A percentile compares a stretch with the other conserved stretches of the same genome.
phyloP scores from a whole-genome alignment of 2,888 invertebrate species.

The Aricia artaxerxes region DNA sequence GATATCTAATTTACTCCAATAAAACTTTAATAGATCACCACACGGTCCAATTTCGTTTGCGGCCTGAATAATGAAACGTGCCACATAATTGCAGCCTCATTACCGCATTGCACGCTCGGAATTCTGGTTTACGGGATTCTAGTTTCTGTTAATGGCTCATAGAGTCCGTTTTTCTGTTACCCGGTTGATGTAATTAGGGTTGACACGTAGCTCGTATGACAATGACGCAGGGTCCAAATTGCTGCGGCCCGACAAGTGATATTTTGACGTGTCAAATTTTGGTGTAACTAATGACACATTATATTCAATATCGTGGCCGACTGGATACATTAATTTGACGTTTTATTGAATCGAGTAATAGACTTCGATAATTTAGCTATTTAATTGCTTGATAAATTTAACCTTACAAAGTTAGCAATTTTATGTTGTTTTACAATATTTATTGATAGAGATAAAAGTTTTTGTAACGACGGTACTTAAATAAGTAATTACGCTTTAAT shows the following conservation, averaged over 20 bases:
- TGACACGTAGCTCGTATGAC: constrained; percentile 19
- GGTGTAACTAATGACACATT: constrained; percentile 39
- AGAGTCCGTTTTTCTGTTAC: not conserved
- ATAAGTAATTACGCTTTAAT: not conserved
- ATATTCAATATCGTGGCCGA: constrained; percentile 52
- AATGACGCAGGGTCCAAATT: constrained; percentile 29
- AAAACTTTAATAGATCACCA: constrained; percentile 33
- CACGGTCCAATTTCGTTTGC: constrained; percentile 27
- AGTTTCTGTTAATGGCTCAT: constrained; percentile 16
- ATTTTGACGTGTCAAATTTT: constrained; percentile 49
- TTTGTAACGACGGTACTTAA: constrained; percentile 2
- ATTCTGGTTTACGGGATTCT: constrained; percentile 41
- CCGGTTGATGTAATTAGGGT: constrained; percentile 12
- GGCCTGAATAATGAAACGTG: constrained; percentile 37
- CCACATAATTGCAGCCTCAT: constrained; percentile 54
- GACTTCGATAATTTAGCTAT: constrained; percentile 34
- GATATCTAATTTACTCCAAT: constrained; percentile 26
- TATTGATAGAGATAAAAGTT: not conserved
- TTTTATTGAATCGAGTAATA: constrained; percentile 34
- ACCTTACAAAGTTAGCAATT: not conserved
- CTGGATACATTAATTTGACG: constrained; percentile 60
- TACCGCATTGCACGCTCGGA: constrained; percentile 49
- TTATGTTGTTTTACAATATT: constrained; percentile 6
- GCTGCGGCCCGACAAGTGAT: constrained; percentile 42
- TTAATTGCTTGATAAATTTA: constrained; percentile 16